These are phyloP conservation scores for Crypturellus undulatus DNA, from an alignment of 2,113 vertebrate species.

Conservation along the genomic window DNA sequence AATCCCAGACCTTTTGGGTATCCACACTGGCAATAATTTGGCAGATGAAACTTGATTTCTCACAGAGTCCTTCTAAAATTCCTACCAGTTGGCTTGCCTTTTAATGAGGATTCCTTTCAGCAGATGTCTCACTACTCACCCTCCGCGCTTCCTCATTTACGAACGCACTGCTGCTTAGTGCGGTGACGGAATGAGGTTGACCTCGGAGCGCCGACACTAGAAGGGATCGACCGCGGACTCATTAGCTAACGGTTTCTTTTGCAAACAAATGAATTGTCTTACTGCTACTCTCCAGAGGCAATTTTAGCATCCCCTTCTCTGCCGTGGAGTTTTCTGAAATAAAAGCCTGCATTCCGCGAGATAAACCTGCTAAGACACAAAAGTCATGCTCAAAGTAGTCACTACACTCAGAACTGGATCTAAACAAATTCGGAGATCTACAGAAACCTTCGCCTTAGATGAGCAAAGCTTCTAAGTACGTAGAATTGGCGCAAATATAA, in stretches of 20 bases:
- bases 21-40: background rate
- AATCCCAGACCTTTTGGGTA: background rate
- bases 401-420: background rate
- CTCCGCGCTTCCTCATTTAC: no score
- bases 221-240: background rate
- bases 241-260: background rate
- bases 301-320: background rate
- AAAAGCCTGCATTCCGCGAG: background rate
- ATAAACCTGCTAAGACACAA: background rate
- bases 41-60: background rate
- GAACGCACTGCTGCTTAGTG: background rate
- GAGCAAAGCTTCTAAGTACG: rapidly evolving
- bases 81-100: background rate
- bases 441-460: background rate
- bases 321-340: background rate
- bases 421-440: background rate
- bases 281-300: background rate
- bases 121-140: background rate
- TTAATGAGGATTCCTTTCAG: background rate
- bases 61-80: background rate
- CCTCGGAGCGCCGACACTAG: background rate
- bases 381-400: background rate
- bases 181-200: background rate
- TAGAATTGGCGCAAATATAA: background rate
- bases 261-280: background rate